Evolutionary conservation across 1,140 invertebrate genomes (phyloP), one percentile per base, ranked within the genome.

Genomic region (Papilio polyxenes): DNA sequence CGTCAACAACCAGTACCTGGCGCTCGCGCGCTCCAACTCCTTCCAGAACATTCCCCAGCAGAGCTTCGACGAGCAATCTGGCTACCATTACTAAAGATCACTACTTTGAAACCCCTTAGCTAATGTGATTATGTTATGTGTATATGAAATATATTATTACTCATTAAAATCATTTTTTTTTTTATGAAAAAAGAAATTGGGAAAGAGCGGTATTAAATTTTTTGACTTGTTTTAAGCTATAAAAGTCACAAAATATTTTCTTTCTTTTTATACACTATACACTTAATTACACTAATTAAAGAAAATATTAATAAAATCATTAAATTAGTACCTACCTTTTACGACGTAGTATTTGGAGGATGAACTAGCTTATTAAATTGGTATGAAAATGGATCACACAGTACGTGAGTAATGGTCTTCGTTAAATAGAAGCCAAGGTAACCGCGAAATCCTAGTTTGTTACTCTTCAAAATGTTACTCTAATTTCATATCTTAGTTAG

Each of bases 1-100:
- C 17, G 81, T 86, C 81, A 91, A 86, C 82, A 88, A 89, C 48
- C 92, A 94, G 81, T 93, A 94, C 87, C 85, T 92, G 23, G 87
- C 91, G 5, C 91, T 91, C 1, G 89, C 88, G 56, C 13, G 82
- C 23, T 81, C 86, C 53, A 85, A 83, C 49, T 85, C 48, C 77
- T 85, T 85, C 82, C 89, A 93, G 78, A 88, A 89, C 59, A 82
- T 83, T 48, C 91, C 93, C 69, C 92, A 93, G 74, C 93, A 94
- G 80, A 80, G 85, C 44, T 94, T 94, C 80, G 92, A 94, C 49
- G 91, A 92, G 78, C 75, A 92, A 72, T 92, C 91, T 48, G 93
- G 93, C 75, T 94, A 94, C 82, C 87, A 89, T 10, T 94, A 94
- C 81, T 94, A 88, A 85, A 9, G 51, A 82, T 83, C 80, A 56